Evolutionary conservation across 2,888 invertebrate species (phyloP), one percentile per base, ranked within the genome.

Genomic region (Furcula furcula): DNA sequence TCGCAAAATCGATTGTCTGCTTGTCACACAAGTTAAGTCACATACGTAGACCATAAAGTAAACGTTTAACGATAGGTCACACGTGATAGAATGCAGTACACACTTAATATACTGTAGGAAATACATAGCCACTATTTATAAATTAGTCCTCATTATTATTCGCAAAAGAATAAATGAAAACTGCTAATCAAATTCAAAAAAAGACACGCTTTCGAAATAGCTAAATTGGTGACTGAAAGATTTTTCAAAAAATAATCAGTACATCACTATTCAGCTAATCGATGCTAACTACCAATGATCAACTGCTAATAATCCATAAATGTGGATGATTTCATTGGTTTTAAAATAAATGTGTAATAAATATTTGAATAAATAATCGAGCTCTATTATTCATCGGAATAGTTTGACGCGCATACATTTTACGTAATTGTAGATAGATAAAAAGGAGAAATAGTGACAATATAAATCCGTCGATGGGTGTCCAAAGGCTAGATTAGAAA

Each of bases 61-160:
- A 40, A 46, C 41, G 40, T 50, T 57, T 54, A 43, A 55, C 51
- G 51, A 40, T 43, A 31, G 49, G 44, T 57, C 57, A 46, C 25
- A 7, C 47, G 51, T 31, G 39, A 36, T 33, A 47, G 55, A 50
- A 51, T 55, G 55, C 43, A 32, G 36, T 37, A 34, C 43, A 38
- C 37, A 33, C 35, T 44, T 34, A 13, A 27, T 11, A 11, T 11
- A n/a, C n/a, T n/a, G 6, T 2, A 28, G 28, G 10, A 14, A 26
- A 14, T 14, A 14, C 5, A 14, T 11, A 25, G 7, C 9, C n/a
- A 21, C 21, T n/a, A n/a, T n/a, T n/a, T n/a, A n/a, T n/a, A n/a
- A n/a, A n/a, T n/a, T n/a, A n/a, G n/a, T n/a, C n/a, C n/a, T n/a
- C n/a, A n/a, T n/a, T n/a, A n/a, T n/a, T n/a, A n/a, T n/a, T n/a